Evolutionary conservation across 1,140 invertebrate species (phyloP).

Genomic region (Lepidostoma basale): DNA sequence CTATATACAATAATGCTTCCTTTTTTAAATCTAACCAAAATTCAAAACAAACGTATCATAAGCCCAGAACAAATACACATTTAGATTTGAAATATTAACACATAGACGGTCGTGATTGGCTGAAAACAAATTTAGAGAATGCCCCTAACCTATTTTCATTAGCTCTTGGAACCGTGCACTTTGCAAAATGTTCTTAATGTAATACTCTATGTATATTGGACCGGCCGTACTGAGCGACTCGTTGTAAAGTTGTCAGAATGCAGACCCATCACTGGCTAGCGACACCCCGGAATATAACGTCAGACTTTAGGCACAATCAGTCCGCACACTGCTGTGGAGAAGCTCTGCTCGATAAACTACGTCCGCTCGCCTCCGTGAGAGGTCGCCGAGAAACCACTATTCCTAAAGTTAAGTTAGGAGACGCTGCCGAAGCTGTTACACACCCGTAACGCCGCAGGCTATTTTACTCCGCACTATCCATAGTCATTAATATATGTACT

Average conservation of each 20-base stretch:
- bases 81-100: too few species aligned
- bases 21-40: too few species aligned
- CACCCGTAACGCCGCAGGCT: background rate
- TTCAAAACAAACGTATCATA: too few species aligned
- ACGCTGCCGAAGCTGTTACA: slow-evolving; percentile 11
- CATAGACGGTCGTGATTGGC: slow-evolving; percentile 20
- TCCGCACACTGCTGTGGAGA: slow-evolving; percentile 15
- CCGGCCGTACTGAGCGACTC: slow-evolving; percentile 8
- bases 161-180: slow-evolving; percentile 5
- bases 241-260: background rate
- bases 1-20: background rate
- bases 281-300: background rate
- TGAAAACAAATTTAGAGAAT: background rate
- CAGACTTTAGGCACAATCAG: slow-evolving; percentile 34
- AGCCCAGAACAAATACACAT: too few species aligned
- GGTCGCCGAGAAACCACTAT: background rate
- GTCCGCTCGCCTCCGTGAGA: too few species aligned
- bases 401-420: slow-evolving; percentile 4
- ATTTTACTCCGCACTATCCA: background rate
- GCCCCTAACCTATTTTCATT: slow-evolving; percentile 20
- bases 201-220: slow-evolving; percentile 11
- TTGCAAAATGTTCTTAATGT: slow-evolving; percentile 5
- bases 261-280: background rate
- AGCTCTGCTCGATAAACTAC: slow-evolving; percentile 28
- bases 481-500: background rate